A percentile compares a stretch with the other conserved stretches of the same genome.
Conservation (phyloP, 1,140 invertebrate species). For the Arion vulgaris region DNA sequence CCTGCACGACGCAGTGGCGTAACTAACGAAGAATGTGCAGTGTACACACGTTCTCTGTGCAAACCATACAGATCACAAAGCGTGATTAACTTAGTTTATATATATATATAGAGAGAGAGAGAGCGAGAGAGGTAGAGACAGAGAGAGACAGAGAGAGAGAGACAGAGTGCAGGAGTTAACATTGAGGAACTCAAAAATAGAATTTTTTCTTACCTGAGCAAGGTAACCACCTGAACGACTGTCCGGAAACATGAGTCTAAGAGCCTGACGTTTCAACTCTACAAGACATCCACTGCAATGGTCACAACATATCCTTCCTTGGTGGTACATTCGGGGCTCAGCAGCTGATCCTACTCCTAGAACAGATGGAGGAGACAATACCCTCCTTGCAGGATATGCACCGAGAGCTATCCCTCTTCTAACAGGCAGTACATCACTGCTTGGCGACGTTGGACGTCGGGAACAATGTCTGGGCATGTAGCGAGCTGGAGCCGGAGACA, state of each 20-base stretch:
- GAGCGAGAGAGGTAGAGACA: too few species aligned
- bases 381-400: conserved; percentile 9
- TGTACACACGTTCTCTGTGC: too few species aligned
- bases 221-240: conserved; percentile 31
- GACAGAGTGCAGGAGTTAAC: neutral
- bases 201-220: conserved; percentile 42
- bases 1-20: too few species aligned
- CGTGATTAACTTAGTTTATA: too few species aligned
- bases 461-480: conserved; percentile 8
- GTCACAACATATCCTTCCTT: conserved; percentile 46
- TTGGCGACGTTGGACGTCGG: conserved; percentile 74
- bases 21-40: neutral
- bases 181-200: neutral
- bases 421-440: conserved; percentile 64
- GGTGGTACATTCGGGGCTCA: conserved; percentile 34
- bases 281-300: conserved; percentile 50
- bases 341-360: conserved; percentile 31
- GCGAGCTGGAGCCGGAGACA: conserved; percentile 27
- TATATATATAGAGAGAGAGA: too few species aligned
- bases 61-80: too few species aligned
- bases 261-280: conserved; percentile 49
- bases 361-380: conserved; percentile 37
- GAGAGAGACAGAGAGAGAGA: conserved; percentile 20
- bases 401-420: conserved; percentile 44
- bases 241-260: conserved; percentile 50